Base-by-base conservation (phyloP, 1,140 invertebrate genomes). In the Monochamus saltuarius region DNA sequence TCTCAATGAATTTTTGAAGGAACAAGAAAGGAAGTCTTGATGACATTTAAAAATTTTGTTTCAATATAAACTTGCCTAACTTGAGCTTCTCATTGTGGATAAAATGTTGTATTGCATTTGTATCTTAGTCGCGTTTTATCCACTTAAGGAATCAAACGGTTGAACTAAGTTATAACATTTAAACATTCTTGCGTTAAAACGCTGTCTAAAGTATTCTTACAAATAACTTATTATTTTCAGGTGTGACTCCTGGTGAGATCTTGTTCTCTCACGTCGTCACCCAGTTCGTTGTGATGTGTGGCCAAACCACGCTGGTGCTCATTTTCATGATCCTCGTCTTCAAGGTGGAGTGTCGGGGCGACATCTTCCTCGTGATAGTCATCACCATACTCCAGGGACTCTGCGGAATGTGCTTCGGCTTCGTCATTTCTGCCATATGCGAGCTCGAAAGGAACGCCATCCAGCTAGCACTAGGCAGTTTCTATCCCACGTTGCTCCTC, bases 371-470 rank as follows among this genome's bases (percentile, higher is more conserved):
- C 79, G 93, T 96, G 1, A 84, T 97, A 53, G 79, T 92, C 36
- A 74, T 97, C 7, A 92, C 92, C 0, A 85, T 97, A 58, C 79
- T 92, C 56, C 89, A 91, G 77, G 94, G 92, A 77, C 82, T 95
- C 8, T 95, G 93, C 74, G 95, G 95, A 67, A 97, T 97, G 95
- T 91, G 90, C 71, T 95, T 95, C 75, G 90, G 90, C 49, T 90
- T 97, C 77, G 88, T 97, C n/a, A 95, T 96, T 66, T 97, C 94
- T 6, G 89, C 92, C 8, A 84, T 95, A 29, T 95, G 92, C 77
- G 91, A 95, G 71, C 84, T 94, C 61, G 94, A 98, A 79, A 86
- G 91, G 59, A 95, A 95, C 75, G 95, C 95, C 11, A 97, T 97
- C 66, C 94, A 97, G 77, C 76, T 97, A 53, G 92, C 95, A 3